Evolutionary conservation across 2,113 vertebrate genomes (phyloP).

Genomic region (Okapia johnstoni): DNA sequence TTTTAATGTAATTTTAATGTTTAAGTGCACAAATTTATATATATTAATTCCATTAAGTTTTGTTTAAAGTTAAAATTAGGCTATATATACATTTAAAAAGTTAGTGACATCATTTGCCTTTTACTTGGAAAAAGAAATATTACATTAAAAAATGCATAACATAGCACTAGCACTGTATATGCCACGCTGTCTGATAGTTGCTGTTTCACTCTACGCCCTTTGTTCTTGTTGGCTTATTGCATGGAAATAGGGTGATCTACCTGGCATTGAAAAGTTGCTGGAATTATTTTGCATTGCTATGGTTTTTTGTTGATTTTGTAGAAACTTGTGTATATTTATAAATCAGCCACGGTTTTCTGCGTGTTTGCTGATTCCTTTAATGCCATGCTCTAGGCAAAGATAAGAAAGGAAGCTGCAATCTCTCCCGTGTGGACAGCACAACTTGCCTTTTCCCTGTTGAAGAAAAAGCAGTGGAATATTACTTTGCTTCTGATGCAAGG

Average conservation of each 20-base stretch:
- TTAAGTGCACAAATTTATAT: not conserved
- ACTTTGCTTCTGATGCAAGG: conserved; percentile 99
- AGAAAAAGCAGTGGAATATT: conserved; percentile 97
- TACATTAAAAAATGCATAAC: not conserved
- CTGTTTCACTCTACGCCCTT: conserved; percentile 27
- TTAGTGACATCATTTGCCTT: conserved; percentile 4
- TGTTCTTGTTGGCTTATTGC: conserved; percentile 51
- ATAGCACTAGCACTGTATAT: not conserved
- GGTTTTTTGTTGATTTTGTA: conserved; percentile 39
- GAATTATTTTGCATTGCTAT: conserved; percentile 77
- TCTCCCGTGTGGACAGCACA: conserved; percentile 91
- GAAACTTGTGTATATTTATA: not conserved
- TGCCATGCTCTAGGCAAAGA: conserved; percentile 84
- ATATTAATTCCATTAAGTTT: not conserved
- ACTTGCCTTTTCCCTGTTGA: conserved; percentile 96
- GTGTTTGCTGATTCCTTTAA: not conserved
- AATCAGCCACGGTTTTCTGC: not conserved
- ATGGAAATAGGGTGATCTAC: conserved; percentile 44
- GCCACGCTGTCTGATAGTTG: conserved; percentile 1
- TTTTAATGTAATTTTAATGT: conserved; percentile 36
- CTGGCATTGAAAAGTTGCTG: conserved; percentile 46
- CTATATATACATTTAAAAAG: not conserved
- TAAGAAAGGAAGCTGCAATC: conserved; percentile 90
- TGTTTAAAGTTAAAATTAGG: conserved; percentile 5
- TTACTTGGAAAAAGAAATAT: not conserved